Percentiles rank a stretch among this genome's conserved stretches.
These are phyloP conservation scores for Clamator glandarius DNA, from an alignment of 2,797 vertebrate genomes.

Conservation along the genomic window DNA sequence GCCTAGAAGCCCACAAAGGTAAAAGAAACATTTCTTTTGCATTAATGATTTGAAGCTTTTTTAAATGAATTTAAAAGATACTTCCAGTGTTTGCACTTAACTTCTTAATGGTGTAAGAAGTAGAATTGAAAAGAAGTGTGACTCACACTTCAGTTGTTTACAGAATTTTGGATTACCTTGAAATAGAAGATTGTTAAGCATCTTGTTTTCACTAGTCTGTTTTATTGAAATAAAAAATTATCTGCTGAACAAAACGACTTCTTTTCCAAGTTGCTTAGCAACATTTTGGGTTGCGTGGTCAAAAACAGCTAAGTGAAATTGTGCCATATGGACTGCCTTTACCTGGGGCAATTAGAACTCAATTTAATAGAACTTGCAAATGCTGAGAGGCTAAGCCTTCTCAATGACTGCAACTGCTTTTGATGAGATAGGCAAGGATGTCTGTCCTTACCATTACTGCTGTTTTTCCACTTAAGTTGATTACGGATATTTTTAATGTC, in stretches of 20 bases:
- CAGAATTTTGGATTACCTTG: slow-evolving; percentile 53
- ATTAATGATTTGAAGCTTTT: slow-evolving; percentile 11
- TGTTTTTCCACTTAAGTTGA: neutral
- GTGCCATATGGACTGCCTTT: neutral
- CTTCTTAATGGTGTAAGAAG: slow-evolving; percentile 45
- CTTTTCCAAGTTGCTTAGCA: neutral
- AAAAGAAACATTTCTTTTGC: neutral
- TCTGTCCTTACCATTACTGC: neutral
- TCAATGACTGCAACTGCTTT: neutral
- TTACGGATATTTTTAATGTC: neutral
- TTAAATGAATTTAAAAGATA: slow-evolving; percentile 2
- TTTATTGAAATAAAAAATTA: slow-evolving; percentile 65
- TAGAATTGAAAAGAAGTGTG: slow-evolving; percentile 13
- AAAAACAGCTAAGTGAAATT: neutral
- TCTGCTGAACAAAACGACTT: neutral
- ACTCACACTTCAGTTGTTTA: slow-evolving; percentile 58
- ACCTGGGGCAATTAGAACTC: neutral
- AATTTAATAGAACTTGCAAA: neutral
- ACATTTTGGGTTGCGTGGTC: neutral
- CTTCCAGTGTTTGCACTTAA: slow-evolving; percentile 54
- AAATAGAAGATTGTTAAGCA: slow-evolving; percentile 29
- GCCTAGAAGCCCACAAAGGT: neutral
- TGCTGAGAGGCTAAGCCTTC: neutral
- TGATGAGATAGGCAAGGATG: neutral
- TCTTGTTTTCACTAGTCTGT: slow-evolving; percentile 36